phyloP scores from a whole-genome alignment of 2,888 invertebrate genomes.

The Nycteola revayana region DNA sequence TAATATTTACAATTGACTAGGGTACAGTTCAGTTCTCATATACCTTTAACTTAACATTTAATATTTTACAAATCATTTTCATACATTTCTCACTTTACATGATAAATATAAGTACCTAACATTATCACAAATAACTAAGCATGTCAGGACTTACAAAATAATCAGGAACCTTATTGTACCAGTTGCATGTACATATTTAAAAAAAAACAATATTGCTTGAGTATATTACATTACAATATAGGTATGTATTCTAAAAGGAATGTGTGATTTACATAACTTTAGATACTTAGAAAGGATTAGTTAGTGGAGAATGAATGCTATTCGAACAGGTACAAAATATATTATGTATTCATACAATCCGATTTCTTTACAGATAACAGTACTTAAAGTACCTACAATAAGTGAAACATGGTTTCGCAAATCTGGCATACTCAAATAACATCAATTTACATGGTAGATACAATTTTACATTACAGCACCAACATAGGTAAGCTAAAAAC shows the following conservation, averaged over 20 bases:
- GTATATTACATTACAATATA: slow-evolving; percentile 11
- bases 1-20: slow-evolving; percentile 81
- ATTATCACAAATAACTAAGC: slow-evolving; percentile 69
- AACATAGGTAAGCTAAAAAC: slow-evolving; percentile 36
- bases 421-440: slow-evolving; percentile 25
- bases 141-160: slow-evolving; percentile 47
- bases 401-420: slow-evolving; percentile 24
- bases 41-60: slow-evolving; percentile 48
- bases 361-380: slow-evolving; percentile 30
- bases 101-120: slow-evolving; percentile 67
- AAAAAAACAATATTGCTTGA: slow-evolving; percentile 28
- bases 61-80: slow-evolving; percentile 54
- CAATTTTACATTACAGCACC: slow-evolving; percentile 38
- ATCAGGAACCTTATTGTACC: slow-evolving; percentile 67
- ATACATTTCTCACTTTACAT: slow-evolving; percentile 48
- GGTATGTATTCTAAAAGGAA: slow-evolving; percentile 48
- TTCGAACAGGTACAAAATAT: slow-evolving; percentile 48
- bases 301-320: slow-evolving; percentile 26
- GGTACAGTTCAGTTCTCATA: slow-evolving; percentile 80
- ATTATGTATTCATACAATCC: slow-evolving; percentile 29
- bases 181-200: slow-evolving; percentile 39
- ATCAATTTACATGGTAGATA: slow-evolving; percentile 29
- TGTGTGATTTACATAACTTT: slow-evolving; percentile 40
- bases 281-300: slow-evolving; percentile 20
- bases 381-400: slow-evolving; percentile 51